Base-by-base conservation (phyloP, 2,888 invertebrate species). In the Drosophila limbata region DNA sequence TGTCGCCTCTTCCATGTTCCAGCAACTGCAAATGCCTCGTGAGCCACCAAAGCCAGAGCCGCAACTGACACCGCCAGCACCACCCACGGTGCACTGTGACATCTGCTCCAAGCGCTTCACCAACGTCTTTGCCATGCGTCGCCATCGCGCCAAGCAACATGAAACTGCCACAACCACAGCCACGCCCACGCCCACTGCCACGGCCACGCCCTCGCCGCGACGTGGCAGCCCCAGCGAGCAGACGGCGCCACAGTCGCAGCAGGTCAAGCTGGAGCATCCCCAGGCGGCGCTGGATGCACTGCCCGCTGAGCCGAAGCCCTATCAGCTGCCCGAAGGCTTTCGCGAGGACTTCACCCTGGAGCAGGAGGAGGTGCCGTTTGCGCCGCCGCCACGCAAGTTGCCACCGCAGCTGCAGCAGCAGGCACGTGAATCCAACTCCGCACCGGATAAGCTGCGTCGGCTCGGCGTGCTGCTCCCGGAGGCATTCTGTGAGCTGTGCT, bases 401-500 rank as follows among this genome's bases (percentile, higher is more conserved):
- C 94, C 95, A 0, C 93, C 94, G 0, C 94, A 94, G 73, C 94
- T 94, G 47, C 94, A 95, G 77, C 93, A 95, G 69, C 94, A 95
- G 69, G 95, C 95, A 1, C 93, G 95, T n/a, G 96, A 96, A 55
- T 93, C 95, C 2, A 96, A 95, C 62, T 95, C 96, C 87, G 95
- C 95, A 60, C 94, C 94, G 3, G 97, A 96, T 64, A 95, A 95
- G 56, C 93, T 97, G 37, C 94, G 96, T 28, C 95, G 96, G 65
- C 93, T 97, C 65, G 97, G 97, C 39, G 96, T 97, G 35, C 94
- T 95, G 84, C 96, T 96, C 92, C 96, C 96, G 1, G 97, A 98
- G 89, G 97, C 97, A n/a, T 98, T 97, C 92, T 98, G 98, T 92
- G 97, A 98, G 92, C 95, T 98, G 67, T 98, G 98, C 92, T 96